Base-by-base conservation (phyloP, 2,888 invertebrate genomes). In the Eurytoma adleriae region DNA sequence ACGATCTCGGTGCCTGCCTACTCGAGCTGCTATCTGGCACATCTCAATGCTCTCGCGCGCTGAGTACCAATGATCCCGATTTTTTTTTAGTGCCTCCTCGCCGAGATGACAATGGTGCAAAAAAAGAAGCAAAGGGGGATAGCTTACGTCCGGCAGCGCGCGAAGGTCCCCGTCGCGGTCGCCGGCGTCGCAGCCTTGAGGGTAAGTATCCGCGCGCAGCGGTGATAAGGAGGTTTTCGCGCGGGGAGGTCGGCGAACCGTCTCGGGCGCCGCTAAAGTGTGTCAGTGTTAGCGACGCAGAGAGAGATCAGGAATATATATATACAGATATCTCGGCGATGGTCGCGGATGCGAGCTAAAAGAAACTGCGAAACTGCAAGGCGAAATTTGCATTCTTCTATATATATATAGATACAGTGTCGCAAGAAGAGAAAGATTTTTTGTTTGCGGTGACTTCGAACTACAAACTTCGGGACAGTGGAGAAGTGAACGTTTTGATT, bases 211-310 rank as follows among this genome's bases (percentile, higher is more conserved):
- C 48, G 16, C 18, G 40, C 13, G 67, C 67, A 50, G 10, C 12
- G 13, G 59, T 30, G 69, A 74, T 69, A 70, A 75, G 70, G 24
- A 20, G 24, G 24, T 24, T 24, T 66, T 64, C 59, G 50, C 68
- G 24, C 24, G 24, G 30, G 14, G 27, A 67, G 64, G 69, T 74
- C 74, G 54, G 64, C 64, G 67, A 72, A 66, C 74, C 62, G 52
- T 62, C 59, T 30, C 54, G 54, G 52, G 40, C 67, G 48, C n/a
- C n/a, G 1, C 27, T 12, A 79, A 24, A 79, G 64, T 79, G 66
- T 79, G 75, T 75, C 74, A 79, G 54, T 74, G 56, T 74, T 74
- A 64, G 64, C 40, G 61, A 50, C n/a, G 13, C 3, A 30, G 10
- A 72, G 18, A 12, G 27, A 72, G 18, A 64, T 64, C n/a, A 24